Conservation (phyloP, 2,113 vertebrate species). For the Vireo altiloquus region DNA sequence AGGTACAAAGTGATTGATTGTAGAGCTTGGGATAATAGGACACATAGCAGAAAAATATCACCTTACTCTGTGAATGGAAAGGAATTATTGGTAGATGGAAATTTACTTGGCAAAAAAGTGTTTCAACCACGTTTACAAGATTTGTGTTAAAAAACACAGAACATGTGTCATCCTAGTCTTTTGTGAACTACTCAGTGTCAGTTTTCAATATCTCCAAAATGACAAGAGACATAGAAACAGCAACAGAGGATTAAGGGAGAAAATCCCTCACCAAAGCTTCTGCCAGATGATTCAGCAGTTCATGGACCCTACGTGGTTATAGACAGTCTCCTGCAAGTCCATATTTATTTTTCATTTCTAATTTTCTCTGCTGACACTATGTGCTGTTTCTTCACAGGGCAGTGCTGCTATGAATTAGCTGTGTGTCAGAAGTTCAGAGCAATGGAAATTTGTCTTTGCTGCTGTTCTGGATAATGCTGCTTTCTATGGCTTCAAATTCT, state of each 20-base stretch:
- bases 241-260: neutral
- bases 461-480: neutral
- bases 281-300: neutral
- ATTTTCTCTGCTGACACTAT: neutral
- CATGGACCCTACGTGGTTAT: fast-evolving
- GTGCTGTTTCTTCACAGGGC: neutral
- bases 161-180: neutral
- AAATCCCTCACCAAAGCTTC: neutral
- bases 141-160: neutral
- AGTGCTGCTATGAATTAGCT: neutral
- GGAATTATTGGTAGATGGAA: neutral
- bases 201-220: neutral
- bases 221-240: neutral
- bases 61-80: neutral
- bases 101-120: neutral
- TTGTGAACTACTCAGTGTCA: neutral
- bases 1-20: neutral
- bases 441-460: neutral
- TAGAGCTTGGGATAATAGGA: neutral
- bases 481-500: neutral
- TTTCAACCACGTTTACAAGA: neutral
- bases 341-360: neutral
- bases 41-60: neutral
- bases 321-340: neutral
- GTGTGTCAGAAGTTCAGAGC: neutral